Conservation (phyloP, 2,113 vertebrate genomes). For the Dasypus novemcinctus region DNA sequence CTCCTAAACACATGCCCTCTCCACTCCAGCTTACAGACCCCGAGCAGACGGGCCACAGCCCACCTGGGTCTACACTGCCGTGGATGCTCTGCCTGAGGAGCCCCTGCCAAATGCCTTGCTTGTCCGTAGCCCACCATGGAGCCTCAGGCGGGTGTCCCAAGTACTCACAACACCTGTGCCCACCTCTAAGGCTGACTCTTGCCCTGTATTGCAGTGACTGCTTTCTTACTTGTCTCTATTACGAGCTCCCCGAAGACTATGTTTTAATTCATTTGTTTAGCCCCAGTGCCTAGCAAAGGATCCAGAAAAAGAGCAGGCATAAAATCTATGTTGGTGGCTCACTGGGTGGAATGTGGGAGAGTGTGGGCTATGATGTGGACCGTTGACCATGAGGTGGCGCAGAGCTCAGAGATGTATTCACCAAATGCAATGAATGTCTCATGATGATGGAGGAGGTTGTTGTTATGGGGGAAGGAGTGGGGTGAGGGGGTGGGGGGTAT, state of each 20-base stretch:
- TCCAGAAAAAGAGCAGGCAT: not conserved
- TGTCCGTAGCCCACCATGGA: not conserved
- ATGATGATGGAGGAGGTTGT: too few relatives aligned
- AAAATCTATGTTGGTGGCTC: not conserved
- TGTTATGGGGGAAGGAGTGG: too few relatives aligned
- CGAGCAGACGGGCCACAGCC: accelerated
- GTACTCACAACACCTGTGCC: not conserved
- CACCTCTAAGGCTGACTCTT: not conserved
- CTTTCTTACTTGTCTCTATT: not conserved
- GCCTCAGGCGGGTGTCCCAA: accelerated
- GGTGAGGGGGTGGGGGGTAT: too few relatives aligned
- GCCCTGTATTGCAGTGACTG: not conserved
- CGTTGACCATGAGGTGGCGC: too few relatives aligned
- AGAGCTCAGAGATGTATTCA: too few relatives aligned
- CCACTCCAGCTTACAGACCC: too few relatives aligned
- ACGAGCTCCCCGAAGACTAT: not conserved
- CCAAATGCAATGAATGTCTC: too few relatives aligned
- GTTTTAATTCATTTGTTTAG: not conserved
- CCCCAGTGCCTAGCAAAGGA: not conserved
- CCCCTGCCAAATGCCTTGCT: not conserved
- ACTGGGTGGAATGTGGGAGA: too few relatives aligned
- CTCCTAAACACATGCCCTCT: accelerated
- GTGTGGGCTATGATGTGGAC: too few relatives aligned
- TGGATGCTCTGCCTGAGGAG: not conserved
- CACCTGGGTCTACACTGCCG: not conserved